Evolutionary conservation across 2,113 vertebrate genomes (phyloP).

Genomic region (Rostratula benghalensis): DNA sequence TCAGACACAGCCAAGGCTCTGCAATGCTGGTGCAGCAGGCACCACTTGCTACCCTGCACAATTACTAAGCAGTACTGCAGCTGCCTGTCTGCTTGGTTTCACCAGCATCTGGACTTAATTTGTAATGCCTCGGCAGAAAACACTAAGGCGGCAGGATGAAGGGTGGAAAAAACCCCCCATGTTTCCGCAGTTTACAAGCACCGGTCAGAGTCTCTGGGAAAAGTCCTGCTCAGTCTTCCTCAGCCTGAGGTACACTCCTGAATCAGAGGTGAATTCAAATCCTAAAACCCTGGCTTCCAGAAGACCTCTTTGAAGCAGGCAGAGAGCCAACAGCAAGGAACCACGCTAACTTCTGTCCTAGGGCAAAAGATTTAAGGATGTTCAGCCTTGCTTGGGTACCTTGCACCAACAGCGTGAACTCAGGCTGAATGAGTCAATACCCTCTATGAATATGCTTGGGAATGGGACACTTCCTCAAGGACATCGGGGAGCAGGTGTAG

Average conservation of each 20-base stretch:
- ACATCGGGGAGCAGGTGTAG: not conserved
- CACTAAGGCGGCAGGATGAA: not conserved
- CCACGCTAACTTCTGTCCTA: not conserved
- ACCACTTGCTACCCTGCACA: not conserved
- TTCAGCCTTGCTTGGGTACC: not conserved
- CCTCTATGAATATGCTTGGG: not conserved
- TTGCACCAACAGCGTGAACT: not conserved
- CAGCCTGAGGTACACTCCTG: not conserved
- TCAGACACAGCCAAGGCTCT: accelerated
- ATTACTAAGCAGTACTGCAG: not conserved
- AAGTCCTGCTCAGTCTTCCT: not conserved
- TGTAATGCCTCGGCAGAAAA: not conserved
- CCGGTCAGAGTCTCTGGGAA: not conserved
- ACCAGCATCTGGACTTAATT: not conserved
- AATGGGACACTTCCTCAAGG: not conserved
- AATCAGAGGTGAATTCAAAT: not conserved
- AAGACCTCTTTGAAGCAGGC: not conserved
- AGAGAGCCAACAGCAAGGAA: not conserved
- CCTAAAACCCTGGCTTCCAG: not conserved
- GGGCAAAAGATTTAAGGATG: not conserved
- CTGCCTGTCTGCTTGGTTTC: not conserved
- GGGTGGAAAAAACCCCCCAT: not conserved
- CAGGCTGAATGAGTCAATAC: not conserved
- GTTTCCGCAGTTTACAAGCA: not conserved
- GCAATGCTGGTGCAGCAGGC: not conserved